A percentile compares a stretch with the other conserved stretches of the same genome.
These are phyloP conservation scores for Solenopsis fugax DNA, from an alignment of 1,140 invertebrate genomes.

Conservation along the genomic window DNA sequence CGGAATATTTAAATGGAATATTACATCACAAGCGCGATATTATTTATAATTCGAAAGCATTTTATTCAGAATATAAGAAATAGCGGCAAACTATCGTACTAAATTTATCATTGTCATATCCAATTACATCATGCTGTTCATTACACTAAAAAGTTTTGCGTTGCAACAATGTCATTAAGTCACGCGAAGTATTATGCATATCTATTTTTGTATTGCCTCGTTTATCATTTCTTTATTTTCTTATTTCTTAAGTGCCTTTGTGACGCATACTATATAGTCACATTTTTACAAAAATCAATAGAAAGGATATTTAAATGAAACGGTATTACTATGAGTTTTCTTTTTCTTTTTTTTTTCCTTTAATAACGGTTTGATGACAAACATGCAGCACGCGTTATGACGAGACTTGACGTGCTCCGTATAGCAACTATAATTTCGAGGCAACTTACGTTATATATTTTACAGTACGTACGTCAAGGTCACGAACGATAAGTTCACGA, in stretches of 20 bases:
- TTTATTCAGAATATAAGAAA: background rate
- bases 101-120: background rate
- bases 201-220: background rate
- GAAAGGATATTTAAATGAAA: background rate
- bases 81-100: background rate
- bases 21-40: background rate
- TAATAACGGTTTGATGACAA: conserved; percentile 6
- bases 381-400: background rate
- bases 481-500: conserved; percentile 44
- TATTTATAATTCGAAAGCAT: background rate
- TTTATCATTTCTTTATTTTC: background rate
- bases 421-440: conserved; percentile 26
- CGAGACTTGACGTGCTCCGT: background rate
- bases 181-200: background rate
- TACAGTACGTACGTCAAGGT: conserved; percentile 41
- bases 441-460: conserved; percentile 35
- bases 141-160: background rate
- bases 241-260: background rate
- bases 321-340: background rate
- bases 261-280: too few species aligned
- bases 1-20: background rate
- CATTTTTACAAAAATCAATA: background rate
- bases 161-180: background rate
- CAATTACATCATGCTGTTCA: background rate
- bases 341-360: conserved; percentile 25